Percentiles rank a stretch among this genome's conserved stretches.
phyloP scores from a whole-genome alignment of 2,888 invertebrate genomes.

The Drosophila melanocephala region DNA sequence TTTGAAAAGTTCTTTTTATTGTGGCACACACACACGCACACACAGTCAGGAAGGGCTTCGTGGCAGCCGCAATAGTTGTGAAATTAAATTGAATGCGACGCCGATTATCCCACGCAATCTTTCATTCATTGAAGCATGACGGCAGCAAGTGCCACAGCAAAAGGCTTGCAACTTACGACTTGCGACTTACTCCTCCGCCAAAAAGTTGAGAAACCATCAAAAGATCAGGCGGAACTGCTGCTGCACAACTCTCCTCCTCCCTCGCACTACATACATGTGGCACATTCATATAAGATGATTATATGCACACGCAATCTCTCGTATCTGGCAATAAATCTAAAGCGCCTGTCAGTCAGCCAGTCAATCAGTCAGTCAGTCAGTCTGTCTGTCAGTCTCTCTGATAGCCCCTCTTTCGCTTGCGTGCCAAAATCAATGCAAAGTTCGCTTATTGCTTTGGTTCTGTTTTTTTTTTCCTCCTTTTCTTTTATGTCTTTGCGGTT shows the following conservation, averaged over 20 bases:
- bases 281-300: slow-evolving; percentile 63
- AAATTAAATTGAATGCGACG: slow-evolving; percentile 80
- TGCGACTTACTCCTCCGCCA: slow-evolving; percentile 46
- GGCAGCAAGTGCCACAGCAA: slow-evolving; percentile 21
- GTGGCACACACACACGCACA: slow-evolving; percentile 24
- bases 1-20: slow-evolving; percentile 61
- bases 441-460: slow-evolving; percentile 21
- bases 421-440: slow-evolving; percentile 76
- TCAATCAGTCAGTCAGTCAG: slow-evolving; percentile 14
- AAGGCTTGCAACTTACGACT: slow-evolving; percentile 11
- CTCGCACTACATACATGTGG: slow-evolving; percentile 1
- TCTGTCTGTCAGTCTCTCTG: slow-evolving; percentile 25
- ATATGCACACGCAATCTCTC: slow-evolving; percentile 70
- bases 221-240: slow-evolving; percentile 66
- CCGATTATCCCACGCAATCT: slow-evolving; percentile 81
- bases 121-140: slow-evolving; percentile 60
- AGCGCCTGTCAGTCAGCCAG: slow-evolving; percentile 32
- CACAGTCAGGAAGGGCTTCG: slow-evolving; percentile 62
- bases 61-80: slow-evolving; percentile 75
- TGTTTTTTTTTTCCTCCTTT: neutral
- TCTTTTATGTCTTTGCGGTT: slow-evolving; percentile 49
- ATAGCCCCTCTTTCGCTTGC: slow-evolving; percentile 32
- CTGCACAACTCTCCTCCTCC: neutral
- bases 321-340: slow-evolving; percentile 71
- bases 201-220: slow-evolving; percentile 67